Conservation (phyloP, 2,113 vertebrate genomes). For the Dipodomys stephensi region DNA sequence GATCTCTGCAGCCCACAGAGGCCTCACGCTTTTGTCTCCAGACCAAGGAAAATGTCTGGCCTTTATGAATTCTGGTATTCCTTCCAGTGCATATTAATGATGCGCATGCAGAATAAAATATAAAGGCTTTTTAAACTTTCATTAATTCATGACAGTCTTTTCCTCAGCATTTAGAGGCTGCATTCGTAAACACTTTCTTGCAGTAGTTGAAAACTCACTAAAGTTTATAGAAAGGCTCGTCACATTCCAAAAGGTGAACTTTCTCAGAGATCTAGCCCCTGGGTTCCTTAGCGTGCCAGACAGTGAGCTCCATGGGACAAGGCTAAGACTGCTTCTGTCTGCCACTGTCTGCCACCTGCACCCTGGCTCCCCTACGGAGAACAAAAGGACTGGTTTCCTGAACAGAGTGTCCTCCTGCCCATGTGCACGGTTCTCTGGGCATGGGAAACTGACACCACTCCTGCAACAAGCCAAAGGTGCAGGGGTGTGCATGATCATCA, state of each 20-base stretch:
- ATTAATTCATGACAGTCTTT: background rate
- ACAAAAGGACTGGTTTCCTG: background rate
- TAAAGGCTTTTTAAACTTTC: background rate
- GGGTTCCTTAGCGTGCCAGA: too few species aligned
- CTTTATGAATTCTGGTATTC: background rate
- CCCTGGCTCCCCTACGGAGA: accelerated
- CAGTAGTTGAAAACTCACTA: background rate
- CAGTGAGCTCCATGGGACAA: too few species aligned
- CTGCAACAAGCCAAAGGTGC: too few species aligned
- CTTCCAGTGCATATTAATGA: background rate
- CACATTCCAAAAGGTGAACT: background rate
- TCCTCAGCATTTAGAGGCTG: background rate
- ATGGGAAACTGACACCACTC: accelerated
- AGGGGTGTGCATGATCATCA: background rate
- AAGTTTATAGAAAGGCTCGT: background rate
- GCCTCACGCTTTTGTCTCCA: background rate
- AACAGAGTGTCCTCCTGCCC: accelerated
- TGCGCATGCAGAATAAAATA: background rate
- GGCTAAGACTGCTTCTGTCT: accelerated
- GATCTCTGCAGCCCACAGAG: background rate
- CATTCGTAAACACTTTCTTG: background rate
- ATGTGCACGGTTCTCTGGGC: too few species aligned
- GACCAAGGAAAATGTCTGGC: background rate
- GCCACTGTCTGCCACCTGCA: background rate
- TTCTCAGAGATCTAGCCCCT: background rate